Evolutionary conservation across 2,113 vertebrate species (phyloP).

Genomic region (Neodon shergylaensis): DNA sequence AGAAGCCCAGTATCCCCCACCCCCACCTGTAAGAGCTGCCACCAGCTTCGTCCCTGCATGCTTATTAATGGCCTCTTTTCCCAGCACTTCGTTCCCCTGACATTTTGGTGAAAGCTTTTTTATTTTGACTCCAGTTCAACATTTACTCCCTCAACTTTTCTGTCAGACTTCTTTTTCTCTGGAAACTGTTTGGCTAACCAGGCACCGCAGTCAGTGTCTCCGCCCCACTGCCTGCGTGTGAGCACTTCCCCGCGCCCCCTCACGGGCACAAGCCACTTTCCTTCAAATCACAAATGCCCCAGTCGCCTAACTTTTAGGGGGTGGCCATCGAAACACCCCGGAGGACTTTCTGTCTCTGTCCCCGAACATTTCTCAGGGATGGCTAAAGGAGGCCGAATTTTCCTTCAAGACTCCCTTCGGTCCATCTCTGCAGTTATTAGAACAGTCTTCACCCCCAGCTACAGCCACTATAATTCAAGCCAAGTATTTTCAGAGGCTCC

Average conservation of each 20-base stretch:
- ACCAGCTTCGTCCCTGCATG: background rate
- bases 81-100: slow-evolving; percentile 29
- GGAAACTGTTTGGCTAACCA: background rate
- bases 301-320: background rate
- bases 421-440: background rate
- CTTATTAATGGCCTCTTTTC: slow-evolving; percentile 52
- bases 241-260: no score
- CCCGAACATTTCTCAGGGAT: background rate
- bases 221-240: no score
- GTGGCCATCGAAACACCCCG: background rate
- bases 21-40: background rate
- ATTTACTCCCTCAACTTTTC: slow-evolving; percentile 45
- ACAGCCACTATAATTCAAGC: background rate
- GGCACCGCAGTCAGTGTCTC: background rate
- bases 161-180: slow-evolving; percentile 52
- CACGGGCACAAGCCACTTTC: background rate
- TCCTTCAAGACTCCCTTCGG: background rate
- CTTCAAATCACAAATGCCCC: background rate
- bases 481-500: background rate
- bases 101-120: slow-evolving; percentile 54
- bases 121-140: slow-evolving; percentile 35
- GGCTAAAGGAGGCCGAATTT: background rate
- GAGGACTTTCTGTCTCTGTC: background rate
- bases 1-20: background rate
- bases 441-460: background rate